These are phyloP conservation scores for Drosophila pseudoobscura DNA, from an alignment of 1,140 invertebrate genomes.

Conservation along the genomic window DNA sequence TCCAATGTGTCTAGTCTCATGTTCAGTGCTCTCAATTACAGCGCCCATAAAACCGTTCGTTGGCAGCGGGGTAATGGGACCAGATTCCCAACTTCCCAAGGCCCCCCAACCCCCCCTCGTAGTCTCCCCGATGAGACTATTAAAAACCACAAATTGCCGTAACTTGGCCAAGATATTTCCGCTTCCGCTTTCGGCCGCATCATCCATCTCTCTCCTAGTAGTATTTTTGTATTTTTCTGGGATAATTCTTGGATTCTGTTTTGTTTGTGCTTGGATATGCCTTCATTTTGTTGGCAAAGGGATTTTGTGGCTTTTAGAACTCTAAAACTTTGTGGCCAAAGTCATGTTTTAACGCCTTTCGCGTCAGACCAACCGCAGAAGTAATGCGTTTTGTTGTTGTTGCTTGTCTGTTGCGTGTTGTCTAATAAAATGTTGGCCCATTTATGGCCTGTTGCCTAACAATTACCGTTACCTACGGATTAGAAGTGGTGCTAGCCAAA, in stretches of 20 bases:
- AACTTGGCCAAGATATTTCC: conserved; percentile 75
- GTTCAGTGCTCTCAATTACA: conserved; percentile 57
- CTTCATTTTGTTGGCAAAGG: conserved; percentile 13
- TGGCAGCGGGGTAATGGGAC: conserved; percentile 8
- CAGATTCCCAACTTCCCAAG: conserved; percentile 4
- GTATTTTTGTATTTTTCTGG: conserved; percentile 3
- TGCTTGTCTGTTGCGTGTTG: background rate
- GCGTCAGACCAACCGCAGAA: conserved; percentile 11
- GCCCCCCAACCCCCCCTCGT: no score
- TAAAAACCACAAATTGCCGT: conserved; percentile 75
- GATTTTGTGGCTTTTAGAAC: conserved; percentile 15
- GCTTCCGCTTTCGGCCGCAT: conserved; percentile 63
- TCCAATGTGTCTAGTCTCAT: conserved; percentile 34
- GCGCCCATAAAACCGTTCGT: conserved; percentile 46
- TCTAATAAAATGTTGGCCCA: conserved; percentile 6
- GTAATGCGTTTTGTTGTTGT: background rate
- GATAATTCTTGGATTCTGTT: conserved; percentile 26
- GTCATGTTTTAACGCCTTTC: conserved; percentile 22
- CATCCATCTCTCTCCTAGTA: conserved; percentile 47
- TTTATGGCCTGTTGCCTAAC: background rate
- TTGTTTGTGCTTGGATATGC: conserved; percentile 36
- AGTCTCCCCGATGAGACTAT: conserved; percentile 24
- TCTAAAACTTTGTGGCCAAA: conserved; percentile 22
- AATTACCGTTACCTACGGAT: background rate
- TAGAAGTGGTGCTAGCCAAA: no score